Evolutionary conservation across 2,113 vertebrate species (phyloP).

Genomic region (Stercorarius parasiticus): DNA sequence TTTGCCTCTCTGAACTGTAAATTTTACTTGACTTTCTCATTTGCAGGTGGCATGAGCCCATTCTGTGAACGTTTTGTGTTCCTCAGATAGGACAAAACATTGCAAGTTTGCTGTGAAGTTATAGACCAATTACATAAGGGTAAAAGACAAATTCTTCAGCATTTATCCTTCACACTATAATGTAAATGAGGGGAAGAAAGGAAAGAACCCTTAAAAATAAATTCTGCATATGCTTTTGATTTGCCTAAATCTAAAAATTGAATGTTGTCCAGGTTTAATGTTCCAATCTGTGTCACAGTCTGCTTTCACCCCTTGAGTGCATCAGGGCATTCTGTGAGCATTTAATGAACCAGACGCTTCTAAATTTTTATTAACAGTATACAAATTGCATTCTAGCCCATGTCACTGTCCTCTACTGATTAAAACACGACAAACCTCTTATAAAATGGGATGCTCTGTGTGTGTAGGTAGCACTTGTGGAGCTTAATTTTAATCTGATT

Average conservation of each 20-base stretch:
- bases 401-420: background rate
- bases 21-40: constrained; percentile 18
- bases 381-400: background rate
- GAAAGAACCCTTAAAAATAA: background rate
- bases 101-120: background rate
- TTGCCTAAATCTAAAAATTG: background rate
- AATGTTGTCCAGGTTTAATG: background rate
- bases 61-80: background rate
- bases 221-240: background rate
- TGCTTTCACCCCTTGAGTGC: background rate
- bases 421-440: background rate
- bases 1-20: constrained; percentile 14
- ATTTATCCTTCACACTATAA: background rate
- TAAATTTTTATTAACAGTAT: background rate
- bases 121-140: background rate
- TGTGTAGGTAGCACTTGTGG: background rate
- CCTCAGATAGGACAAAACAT: background rate
- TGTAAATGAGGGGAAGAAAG: background rate
- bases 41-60: constrained; percentile 20
- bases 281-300: background rate
- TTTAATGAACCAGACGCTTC: background rate
- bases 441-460: background rate
- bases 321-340: background rate
- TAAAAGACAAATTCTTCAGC: background rate
- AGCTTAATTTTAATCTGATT: background rate